Base-by-base conservation (phyloP, 2,888 invertebrate species). In the Drosophila colorata region DNA sequence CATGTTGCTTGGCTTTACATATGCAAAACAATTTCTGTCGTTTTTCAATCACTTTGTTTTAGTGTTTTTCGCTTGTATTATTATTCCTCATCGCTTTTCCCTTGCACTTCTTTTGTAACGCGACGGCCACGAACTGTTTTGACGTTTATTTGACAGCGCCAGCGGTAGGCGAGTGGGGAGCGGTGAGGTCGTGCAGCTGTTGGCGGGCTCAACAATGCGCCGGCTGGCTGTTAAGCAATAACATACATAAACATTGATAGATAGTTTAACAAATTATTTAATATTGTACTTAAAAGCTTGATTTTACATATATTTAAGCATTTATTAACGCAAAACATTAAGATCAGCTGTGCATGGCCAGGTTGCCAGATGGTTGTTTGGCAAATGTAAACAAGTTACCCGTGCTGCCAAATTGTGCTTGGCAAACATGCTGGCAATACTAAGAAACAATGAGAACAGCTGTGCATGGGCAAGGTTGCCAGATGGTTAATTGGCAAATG, bases 71-170 rank as follows among this genome's bases (percentile, higher is more conserved):
- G 31, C 53, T 20, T 51, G 16, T 51, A 37, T 69, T 66, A 75
- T 61, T 67, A 47, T 52, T 69, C 33, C 35, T 63, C 83, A 86
- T 86, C 59, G 57, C 70, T 56, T 48, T 71, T 60, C 58, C 61
- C 33, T 44, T 60, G 47, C 55, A 69, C 67, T 67, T 67, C 65
- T 51, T 72, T 33, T 46, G 47, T 60, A 65, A 61, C 68, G 81
- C 81, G 72, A 70, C 72, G 51, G 41, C 51, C 63, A 73, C 72
- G 48, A 78, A 75, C 73, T 87, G 79, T 78, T 87, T 83, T 83
- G 82, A 87, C 82, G 71, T 85, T 87, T 87, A 53, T 59, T 74
- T 87, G 87, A 87, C 81, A 81, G 78, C 40, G 25, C 11, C 9
- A n/a, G 6, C 1, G 43, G 13, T 43, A 0, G 23, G 14, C 13